A percentile compares a stretch with the other conserved stretches of the same genome.
Conservation (phyloP, 2,113 vertebrate genomes). For the Melospiza georgiana region DNA sequence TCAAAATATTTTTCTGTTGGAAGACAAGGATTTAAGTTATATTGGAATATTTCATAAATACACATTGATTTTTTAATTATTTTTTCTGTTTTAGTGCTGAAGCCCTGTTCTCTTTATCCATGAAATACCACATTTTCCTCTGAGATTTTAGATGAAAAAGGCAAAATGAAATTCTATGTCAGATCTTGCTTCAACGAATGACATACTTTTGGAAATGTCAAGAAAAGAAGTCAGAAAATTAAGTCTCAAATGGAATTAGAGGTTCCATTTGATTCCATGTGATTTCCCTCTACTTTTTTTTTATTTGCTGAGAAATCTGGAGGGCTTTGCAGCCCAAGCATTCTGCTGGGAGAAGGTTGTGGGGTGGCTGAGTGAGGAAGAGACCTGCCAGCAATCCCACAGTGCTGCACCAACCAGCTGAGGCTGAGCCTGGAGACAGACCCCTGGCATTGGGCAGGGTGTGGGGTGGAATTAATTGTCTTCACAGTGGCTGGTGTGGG, state of each 20-base stretch:
- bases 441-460: not conserved
- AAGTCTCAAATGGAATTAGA: not conserved
- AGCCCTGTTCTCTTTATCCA: not conserved
- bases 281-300: not conserved
- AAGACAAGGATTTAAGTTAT: not conserved
- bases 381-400: not conserved
- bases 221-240: not conserved
- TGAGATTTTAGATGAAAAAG: not conserved
- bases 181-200: not conserved
- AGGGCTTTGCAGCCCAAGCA: not conserved
- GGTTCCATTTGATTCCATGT: not conserved
- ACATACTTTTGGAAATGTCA: not conserved
- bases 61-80: not conserved
- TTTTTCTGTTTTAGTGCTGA: not conserved
- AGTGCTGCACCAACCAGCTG: not conserved
- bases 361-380: rapidly evolving
- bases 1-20: not conserved
- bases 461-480: no score
- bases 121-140: not conserved
- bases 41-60: not conserved
- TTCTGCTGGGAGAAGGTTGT: not conserved
- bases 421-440: not conserved
- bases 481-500: rapidly evolving
- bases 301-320: not conserved
- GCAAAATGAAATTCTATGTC: not conserved